Percentiles rank a stretch among this genome's conserved stretches.
These are phyloP conservation scores for Nephila pilipes DNA, from an alignment of 1,140 invertebrate genomes.

Conservation along the genomic window DNA sequence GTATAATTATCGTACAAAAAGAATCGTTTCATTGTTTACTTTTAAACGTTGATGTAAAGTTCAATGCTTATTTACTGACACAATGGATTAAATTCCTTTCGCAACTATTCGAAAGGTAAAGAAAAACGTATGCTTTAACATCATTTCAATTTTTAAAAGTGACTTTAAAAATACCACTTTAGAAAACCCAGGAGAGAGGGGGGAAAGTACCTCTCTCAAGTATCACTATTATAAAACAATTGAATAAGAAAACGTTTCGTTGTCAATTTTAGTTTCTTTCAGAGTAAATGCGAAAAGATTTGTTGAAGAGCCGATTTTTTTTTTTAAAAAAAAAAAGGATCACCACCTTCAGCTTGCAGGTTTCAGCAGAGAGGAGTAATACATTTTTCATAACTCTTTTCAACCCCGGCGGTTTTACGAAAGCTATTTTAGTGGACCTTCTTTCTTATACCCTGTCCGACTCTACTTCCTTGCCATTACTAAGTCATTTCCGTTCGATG, in stretches of 20 bases:
- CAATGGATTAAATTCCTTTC: too few species aligned
- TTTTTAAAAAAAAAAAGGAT: neutral
- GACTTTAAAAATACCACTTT: too few species aligned
- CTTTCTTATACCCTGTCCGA: neutral
- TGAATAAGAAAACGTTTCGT: neutral
- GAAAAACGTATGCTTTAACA: too few species aligned
- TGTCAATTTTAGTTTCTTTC: neutral
- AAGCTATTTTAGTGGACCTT: conserved; percentile 9
- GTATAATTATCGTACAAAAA: too few species aligned
- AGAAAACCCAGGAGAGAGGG: too few species aligned
- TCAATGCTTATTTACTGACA: too few species aligned
- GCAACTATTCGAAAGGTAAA: too few species aligned
- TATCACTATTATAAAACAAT: conserved; percentile 10
- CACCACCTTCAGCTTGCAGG: neutral
- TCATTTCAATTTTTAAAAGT: too few species aligned
- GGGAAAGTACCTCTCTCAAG: neutral
- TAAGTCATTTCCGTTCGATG: conserved; percentile 15
- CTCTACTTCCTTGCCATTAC: neutral
- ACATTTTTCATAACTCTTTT: conserved; percentile 27
- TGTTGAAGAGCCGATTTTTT: neutral
- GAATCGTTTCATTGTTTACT: too few species aligned
- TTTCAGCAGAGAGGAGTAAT: neutral
- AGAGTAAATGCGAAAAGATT: neutral
- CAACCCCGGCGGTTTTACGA: neutral
- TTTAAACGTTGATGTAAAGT: too few species aligned